These are phyloP conservation scores for Dysdera silvatica DNA, from an alignment of 1,140 invertebrate genomes.

Conservation along the genomic window DNA sequence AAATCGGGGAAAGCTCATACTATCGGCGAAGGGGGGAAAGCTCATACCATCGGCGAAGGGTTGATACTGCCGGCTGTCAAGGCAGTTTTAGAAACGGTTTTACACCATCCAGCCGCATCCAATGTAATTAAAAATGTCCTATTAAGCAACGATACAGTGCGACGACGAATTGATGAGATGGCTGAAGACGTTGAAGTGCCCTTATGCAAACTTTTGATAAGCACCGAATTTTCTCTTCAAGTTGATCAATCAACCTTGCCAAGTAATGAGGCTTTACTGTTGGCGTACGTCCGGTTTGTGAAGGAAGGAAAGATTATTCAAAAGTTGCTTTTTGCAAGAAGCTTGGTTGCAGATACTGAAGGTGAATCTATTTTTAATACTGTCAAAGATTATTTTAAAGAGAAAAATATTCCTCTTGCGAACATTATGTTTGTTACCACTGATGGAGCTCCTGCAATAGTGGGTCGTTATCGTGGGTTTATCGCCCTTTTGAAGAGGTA, in stretches of 20 bases:
- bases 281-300: neutral
- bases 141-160: neutral
- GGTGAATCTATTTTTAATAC: slow-evolving; percentile 19
- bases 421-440: no score
- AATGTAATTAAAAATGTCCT: neutral
- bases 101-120: neutral
- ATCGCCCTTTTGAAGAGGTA: slow-evolving; percentile 36
- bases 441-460: no score
- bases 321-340: slow-evolving; percentile 17
- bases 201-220: neutral
- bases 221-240: neutral
- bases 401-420: no score
- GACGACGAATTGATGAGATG: neutral
- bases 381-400: slow-evolving; percentile 36
- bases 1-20: neutral
- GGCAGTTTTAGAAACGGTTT: neutral
- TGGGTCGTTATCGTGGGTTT: slow-evolving; percentile 34
- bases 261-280: neutral
- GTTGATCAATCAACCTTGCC: neutral
- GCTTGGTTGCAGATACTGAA: slow-evolving; percentile 24
- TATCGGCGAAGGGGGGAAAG: neutral
- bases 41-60: neutral
- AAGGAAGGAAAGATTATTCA: neutral
- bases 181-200: neutral
- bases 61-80: neutral